These are phyloP conservation scores for Glossosoma conforme DNA, from an alignment of 1,140 invertebrate species.

Conservation along the genomic window DNA sequence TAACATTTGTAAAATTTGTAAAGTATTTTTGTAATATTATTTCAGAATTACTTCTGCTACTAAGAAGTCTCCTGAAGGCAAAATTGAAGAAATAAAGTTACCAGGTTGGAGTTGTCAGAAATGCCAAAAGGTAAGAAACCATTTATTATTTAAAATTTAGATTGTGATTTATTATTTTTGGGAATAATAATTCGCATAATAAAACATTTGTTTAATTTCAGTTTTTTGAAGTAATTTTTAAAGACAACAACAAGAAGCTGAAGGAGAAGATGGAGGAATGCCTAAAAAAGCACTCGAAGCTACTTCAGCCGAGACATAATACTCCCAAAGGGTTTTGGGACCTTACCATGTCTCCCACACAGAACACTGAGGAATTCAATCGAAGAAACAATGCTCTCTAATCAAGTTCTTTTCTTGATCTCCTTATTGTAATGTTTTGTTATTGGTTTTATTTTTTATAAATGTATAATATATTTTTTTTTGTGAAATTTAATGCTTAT, in stretches of 20 bases:
- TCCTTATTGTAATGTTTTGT: too few species aligned
- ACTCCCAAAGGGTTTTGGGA: slow-evolving; percentile 45
- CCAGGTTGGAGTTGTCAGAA: slow-evolving; percentile 46
- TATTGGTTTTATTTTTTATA: too few species aligned
- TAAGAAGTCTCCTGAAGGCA: slow-evolving; percentile 14
- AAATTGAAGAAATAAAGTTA: slow-evolving; percentile 29
- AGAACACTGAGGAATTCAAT: slow-evolving; percentile 44
- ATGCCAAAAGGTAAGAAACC: slow-evolving; percentile 39
- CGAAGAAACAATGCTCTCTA: slow-evolving; percentile 40
- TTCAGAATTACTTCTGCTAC: too few species aligned
- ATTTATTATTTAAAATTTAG: slow-evolving; percentile 11
- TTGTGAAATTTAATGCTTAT: too few species aligned
- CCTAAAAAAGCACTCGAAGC: slow-evolving; percentile 39
- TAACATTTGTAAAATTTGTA: too few species aligned
- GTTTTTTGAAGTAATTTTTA: slow-evolving; percentile 34
- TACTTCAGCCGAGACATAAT: slow-evolving; percentile 36
- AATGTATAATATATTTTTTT: too few species aligned
- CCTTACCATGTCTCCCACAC: slow-evolving; percentile 40
- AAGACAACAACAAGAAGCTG: slow-evolving; percentile 40
- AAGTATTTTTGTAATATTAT: too few species aligned
- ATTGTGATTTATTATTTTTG: not conserved
- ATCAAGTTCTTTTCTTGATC: too few species aligned
- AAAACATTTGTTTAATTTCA: slow-evolving; percentile 10
- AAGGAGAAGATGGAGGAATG: slow-evolving; percentile 42
- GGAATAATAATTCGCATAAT: not conserved